These are phyloP conservation scores for Urosaurus nigricauda DNA, from an alignment of 2,797 vertebrate genomes.

Conservation along the genomic window DNA sequence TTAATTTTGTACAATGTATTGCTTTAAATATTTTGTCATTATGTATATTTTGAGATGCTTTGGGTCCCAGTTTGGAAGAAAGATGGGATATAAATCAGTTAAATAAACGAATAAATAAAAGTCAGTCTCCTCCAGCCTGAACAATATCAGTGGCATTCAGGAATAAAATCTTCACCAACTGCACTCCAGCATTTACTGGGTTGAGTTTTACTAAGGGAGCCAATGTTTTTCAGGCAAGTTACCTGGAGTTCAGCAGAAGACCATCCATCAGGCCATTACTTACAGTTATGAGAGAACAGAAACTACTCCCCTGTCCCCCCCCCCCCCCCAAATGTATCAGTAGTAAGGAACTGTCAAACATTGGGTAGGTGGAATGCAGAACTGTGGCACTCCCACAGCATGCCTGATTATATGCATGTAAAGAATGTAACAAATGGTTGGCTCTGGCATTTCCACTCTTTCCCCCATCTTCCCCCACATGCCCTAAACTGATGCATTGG, in stretches of 20 bases:
- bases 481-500: background rate
- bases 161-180: conserved; percentile 52
- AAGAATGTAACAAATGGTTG: conserved; percentile 44
- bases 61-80: too few species aligned
- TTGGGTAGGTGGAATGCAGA: conserved; percentile 26
- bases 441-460: conserved; percentile 5
- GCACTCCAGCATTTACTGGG: conserved; percentile 57
- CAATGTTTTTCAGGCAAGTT: conserved; percentile 56
- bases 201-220: conserved; percentile 54
- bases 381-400: conserved; percentile 49
- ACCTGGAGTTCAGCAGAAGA: conserved; percentile 57
- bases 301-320: conserved; percentile 4
- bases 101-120: too few species aligned
- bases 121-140: too few species aligned
- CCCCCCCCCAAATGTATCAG: conserved; percentile 43
- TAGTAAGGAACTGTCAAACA: conserved; percentile 51
- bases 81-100: too few species aligned
- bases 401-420: conserved; percentile 38
- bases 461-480: background rate
- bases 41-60: too few species aligned
- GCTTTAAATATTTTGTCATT: too few species aligned
- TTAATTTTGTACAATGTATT: too few species aligned
- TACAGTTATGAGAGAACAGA: conserved; percentile 53
- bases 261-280: conserved; percentile 53
- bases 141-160: conserved; percentile 35